Conservation (phyloP, 2,113 vertebrate genomes). For the Opisthocomus hoazin region DNA sequence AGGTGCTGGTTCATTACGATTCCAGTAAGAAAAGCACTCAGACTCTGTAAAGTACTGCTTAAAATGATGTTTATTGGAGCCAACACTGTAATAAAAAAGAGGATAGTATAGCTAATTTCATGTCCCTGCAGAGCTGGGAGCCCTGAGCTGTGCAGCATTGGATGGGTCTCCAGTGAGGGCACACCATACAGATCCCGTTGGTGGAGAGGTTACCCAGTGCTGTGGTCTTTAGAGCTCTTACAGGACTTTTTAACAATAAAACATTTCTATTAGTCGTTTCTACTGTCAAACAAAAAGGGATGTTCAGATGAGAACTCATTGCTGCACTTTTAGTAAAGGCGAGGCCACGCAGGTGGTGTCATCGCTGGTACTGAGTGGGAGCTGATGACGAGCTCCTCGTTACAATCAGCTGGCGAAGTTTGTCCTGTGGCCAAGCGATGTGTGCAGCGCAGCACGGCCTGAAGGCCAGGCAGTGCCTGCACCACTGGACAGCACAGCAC, state of each 20-base stretch:
- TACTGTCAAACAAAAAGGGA: neutral
- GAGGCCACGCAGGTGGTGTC: neutral
- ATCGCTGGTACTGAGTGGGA: neutral
- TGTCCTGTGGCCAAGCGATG: neutral
- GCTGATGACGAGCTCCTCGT: accelerated
- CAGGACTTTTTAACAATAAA: neutral
- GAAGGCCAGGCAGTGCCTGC: neutral
- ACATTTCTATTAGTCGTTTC: neutral
- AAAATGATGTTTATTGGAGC: neutral
- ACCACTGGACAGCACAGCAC: neutral
- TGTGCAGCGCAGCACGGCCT: neutral
- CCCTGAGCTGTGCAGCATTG: neutral
- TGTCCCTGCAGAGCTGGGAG: neutral
- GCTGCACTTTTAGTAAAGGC: neutral
- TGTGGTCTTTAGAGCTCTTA: neutral
- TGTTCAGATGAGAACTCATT: neutral
- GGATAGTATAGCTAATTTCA: neutral
- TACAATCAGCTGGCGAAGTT: neutral
- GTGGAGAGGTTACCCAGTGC: neutral
- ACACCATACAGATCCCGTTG: accelerated
- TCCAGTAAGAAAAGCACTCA: neutral
- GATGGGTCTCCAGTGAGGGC: neutral
- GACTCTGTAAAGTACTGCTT: neutral
- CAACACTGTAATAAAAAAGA: neutral
- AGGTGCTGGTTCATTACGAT: neutral